Evolutionary conservation across 2,888 invertebrate species (phyloP).

Genomic region (Drosophila neonasuta): DNA sequence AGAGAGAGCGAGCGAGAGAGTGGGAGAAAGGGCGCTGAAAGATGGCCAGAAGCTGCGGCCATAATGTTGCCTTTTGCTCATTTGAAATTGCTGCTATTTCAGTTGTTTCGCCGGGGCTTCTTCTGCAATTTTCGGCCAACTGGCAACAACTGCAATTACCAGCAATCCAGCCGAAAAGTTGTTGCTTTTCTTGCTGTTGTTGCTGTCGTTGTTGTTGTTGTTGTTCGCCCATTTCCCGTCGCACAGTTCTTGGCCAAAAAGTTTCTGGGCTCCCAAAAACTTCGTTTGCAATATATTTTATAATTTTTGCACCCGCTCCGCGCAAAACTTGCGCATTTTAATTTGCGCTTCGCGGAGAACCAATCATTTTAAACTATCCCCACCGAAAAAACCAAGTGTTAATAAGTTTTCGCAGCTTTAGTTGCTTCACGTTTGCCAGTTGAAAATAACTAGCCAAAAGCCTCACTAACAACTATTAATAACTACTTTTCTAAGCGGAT

Average conservation of each 20-base stretch:
- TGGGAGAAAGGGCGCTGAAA: not conserved
- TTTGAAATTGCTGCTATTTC: slow-evolving; percentile 37
- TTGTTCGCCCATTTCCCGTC: slow-evolving; percentile 32
- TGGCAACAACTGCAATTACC: slow-evolving; percentile 45
- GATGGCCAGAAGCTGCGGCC: slow-evolving; percentile 11
- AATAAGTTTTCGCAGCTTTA: slow-evolving; percentile 34
- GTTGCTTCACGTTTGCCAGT: slow-evolving; percentile 11
- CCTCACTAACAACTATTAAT: slow-evolving; percentile 10
- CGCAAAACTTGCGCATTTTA: slow-evolving; percentile 37
- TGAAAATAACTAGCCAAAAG: slow-evolving; percentile 3
- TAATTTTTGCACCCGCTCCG: slow-evolving; percentile 19
- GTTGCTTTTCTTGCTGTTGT: slow-evolving; percentile 10
- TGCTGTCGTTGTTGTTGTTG: slow-evolving; percentile 21
- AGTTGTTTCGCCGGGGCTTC: slow-evolving; percentile 18
- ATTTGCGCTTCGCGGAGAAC: slow-evolving; percentile 34
- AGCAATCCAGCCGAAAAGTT: slow-evolving; percentile 34
- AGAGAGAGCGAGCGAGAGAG: not conserved
- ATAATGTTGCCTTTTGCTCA: slow-evolving; percentile 43
- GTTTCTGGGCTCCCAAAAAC: slow-evolving; percentile 6
- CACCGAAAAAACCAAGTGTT: slow-evolving; percentile 15
- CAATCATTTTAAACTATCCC: slow-evolving; percentile 36
- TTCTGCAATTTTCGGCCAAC: slow-evolving; percentile 27
- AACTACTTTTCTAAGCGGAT: slow-evolving; percentile 11
- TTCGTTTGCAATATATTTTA: slow-evolving; percentile 30
- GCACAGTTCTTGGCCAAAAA: slow-evolving; percentile 35